These are phyloP conservation scores for Beris chalybata DNA, from an alignment of 2,888 invertebrate species.

Conservation along the genomic window DNA sequence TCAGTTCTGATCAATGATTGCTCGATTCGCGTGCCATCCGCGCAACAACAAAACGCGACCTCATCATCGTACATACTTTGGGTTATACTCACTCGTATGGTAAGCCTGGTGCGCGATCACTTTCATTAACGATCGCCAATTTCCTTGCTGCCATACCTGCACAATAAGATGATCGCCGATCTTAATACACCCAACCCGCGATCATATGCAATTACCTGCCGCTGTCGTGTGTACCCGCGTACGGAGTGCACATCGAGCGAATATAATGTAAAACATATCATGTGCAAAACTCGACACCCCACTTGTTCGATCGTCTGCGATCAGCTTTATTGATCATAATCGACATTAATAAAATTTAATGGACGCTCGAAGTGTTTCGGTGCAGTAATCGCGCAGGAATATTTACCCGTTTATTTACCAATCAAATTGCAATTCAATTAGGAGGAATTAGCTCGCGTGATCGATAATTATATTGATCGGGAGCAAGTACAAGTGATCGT, in stretches of 20 bases:
- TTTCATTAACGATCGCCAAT: too few relatives aligned
- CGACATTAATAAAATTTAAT: conserved; percentile 15
- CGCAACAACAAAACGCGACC: background rate
- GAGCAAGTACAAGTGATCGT: too few relatives aligned
- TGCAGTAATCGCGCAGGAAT: too few relatives aligned
- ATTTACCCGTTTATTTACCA: too few relatives aligned
- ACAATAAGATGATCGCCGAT: too few relatives aligned
- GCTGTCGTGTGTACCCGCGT: background rate
- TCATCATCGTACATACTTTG: background rate
- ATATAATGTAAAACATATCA: background rate
- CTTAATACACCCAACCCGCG: too few relatives aligned
- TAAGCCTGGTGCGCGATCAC: too few relatives aligned
- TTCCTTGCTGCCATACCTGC: too few relatives aligned
- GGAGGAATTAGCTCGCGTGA: too few relatives aligned
- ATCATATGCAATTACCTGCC: background rate
- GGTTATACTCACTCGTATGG: too few relatives aligned
- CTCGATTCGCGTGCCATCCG: conserved; percentile 27
- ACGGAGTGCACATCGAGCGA: background rate
- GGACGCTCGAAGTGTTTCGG: background rate
- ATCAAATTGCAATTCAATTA: too few relatives aligned
- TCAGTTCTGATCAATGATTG: conserved; percentile 15
- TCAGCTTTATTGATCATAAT: background rate
- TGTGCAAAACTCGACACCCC: background rate
- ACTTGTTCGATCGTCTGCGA: background rate
- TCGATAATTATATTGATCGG: too few relatives aligned